A percentile compares a stretch with the other conserved stretches of the same genome.
These are phyloP conservation scores for Erpobdella octoculata DNA, from an alignment of 2,888 invertebrate genomes.

Conservation along the genomic window DNA sequence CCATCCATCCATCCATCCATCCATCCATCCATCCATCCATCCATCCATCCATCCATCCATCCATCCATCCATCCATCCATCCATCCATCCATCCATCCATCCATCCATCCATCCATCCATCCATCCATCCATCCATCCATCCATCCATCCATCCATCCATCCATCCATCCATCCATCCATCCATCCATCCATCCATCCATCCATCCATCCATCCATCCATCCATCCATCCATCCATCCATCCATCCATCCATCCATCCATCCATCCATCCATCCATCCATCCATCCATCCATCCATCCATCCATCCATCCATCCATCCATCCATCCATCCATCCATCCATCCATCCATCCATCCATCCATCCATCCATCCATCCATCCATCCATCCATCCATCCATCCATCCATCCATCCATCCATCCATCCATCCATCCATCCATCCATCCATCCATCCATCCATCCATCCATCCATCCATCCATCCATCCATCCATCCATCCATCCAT, in stretches of 20 bases:
- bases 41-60: not conserved
- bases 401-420: not conserved
- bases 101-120: not conserved
- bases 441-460: not conserved
- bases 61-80: not conserved
- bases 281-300: not conserved
- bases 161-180: not conserved
- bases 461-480: not conserved
- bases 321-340: not conserved
- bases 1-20: too few species aligned
- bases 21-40: too few species aligned
- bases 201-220: not conserved
- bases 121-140: not conserved
- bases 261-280: not conserved
- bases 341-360: not conserved
- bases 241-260: not conserved
- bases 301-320: not conserved
- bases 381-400: not conserved
- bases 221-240: not conserved
- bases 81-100: not conserved
- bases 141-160: not conserved
- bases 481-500: slow-evolving; percentile 4
- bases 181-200: not conserved
- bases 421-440: not conserved
- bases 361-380: not conserved